These are phyloP conservation scores for Flabesymbios commensalis DNA, from an alignment of 2,888 invertebrate genomes.

Conservation along the genomic window DNA sequence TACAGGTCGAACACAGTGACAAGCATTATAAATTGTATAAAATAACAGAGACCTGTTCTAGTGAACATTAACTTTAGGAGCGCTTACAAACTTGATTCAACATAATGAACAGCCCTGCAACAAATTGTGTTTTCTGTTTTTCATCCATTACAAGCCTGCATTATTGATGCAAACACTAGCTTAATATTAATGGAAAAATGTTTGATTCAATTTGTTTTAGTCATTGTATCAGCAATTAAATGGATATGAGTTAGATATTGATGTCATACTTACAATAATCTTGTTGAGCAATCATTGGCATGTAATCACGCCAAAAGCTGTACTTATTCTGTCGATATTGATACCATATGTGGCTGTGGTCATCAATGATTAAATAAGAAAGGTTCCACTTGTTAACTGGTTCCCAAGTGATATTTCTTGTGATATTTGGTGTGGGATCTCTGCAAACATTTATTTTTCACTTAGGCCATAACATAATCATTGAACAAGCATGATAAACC, in stretches of 20 bases:
- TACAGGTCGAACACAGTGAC: not conserved
- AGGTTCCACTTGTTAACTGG: slow-evolving; percentile 56
- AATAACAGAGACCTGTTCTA: not conserved
- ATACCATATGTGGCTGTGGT: slow-evolving; percentile 43
- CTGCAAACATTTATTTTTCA: slow-evolving; percentile 34
- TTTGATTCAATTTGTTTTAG: too few relatives aligned
- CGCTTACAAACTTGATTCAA: too few relatives aligned
- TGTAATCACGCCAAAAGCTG: slow-evolving; percentile 58
- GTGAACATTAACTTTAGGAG: too few relatives aligned
- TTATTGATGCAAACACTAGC: too few relatives aligned
- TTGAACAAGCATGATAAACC: not conserved
- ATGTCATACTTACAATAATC: slow-evolving; percentile 32
- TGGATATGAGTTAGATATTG: not conserved
- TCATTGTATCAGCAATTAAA: too few relatives aligned
- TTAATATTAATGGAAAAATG: too few relatives aligned
- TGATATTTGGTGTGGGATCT: slow-evolving; percentile 52
- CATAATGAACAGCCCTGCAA: too few relatives aligned
- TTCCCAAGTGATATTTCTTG: slow-evolving; percentile 52
- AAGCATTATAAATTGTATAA: not conserved
- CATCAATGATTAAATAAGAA: slow-evolving; percentile 52
- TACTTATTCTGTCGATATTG: slow-evolving; percentile 55
- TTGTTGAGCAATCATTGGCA: slow-evolving; percentile 44
- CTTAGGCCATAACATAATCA: not conserved
- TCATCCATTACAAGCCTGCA: not conserved
- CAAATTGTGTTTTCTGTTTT: not conserved